Conservation (phyloP, 1,140 invertebrate genomes). For the Brachionus koreanus region DNA sequence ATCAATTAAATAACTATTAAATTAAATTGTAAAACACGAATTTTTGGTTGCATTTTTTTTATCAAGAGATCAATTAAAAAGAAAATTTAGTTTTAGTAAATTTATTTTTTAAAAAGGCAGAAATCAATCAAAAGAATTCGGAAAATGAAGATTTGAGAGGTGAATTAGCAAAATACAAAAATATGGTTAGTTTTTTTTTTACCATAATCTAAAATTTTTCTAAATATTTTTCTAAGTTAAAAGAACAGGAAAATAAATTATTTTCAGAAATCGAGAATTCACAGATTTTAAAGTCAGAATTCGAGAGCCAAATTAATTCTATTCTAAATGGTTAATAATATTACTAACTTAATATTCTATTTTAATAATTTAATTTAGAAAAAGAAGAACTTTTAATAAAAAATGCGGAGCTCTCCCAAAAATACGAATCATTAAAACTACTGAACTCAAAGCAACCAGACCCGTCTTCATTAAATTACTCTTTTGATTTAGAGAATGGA, state of each 20-base stretch:
- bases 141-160: neutral
- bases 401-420: constrained; percentile 24
- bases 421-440: constrained; percentile 7
- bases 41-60: too few species aligned
- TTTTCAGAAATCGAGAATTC: neutral
- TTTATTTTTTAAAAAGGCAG: neutral
- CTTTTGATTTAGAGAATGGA: neutral
- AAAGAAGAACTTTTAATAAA: constrained; percentile 23
- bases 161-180: neutral
- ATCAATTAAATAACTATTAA: too few species aligned
- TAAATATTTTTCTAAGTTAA: neutral
- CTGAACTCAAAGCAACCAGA: neutral
- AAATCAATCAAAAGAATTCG: neutral
- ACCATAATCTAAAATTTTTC: neutral
- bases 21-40: too few species aligned
- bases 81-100: too few species aligned
- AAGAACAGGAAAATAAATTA: neutral
- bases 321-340: neutral
- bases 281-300: neutral
- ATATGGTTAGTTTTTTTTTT: neutral
- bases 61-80: too few species aligned
- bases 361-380: neutral
- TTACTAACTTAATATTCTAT: neutral
- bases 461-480: neutral
- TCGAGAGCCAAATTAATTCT: neutral